Evolutionary conservation across 2,113 vertebrate species (phyloP), one percentile per base, ranked within the genome.

Genomic region (Mormyrus lacerda): DNA sequence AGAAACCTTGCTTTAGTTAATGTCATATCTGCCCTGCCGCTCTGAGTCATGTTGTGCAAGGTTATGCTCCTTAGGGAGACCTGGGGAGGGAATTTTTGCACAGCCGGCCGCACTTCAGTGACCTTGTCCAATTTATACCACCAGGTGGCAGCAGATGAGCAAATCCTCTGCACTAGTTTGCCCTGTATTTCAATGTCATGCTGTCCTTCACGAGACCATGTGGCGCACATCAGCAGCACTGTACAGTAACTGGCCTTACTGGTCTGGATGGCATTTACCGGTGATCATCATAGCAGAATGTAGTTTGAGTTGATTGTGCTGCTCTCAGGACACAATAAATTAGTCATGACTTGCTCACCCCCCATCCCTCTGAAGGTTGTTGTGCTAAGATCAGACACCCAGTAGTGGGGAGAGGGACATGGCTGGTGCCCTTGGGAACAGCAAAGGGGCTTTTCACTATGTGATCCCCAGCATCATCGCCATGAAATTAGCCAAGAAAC

Each of bases 81-180:
- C 17, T 8, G 10, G 61, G 44, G 44, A 73, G 61, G 61, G 3
- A 13, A 9, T 88, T 27, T 47, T 53, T 9, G 6, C 11, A 85
- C 50, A 76, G 51, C 44, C 24, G 51, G 39, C 44, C 27, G 13
- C 44, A 27, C 31, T 87, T 21, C 35, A 87, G 24, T 44, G 51
- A 87, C 87, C 87, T 15, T 35, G 31, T 53, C 24, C 21, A 44
- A 17, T 87, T 53, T 87, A 35, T 44, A 39, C 39, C 89, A 89
- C 83, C 89, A 89, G 89, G 83, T 73, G 89, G 89, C 89, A 89
- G 89, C 83, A 89, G 50, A 87, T 45, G n/a, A 61, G 58, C 53
- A 50, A 86, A 44, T 86, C 55, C 13, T 65, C 83, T 31, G 2
- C 6, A 35, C 9, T 45, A 11, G 31, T 24, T 85, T 31, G 10